These are phyloP conservation scores for Nephrotoma appendiculata DNA, from an alignment of 2,888 invertebrate species.

Conservation along the genomic window DNA sequence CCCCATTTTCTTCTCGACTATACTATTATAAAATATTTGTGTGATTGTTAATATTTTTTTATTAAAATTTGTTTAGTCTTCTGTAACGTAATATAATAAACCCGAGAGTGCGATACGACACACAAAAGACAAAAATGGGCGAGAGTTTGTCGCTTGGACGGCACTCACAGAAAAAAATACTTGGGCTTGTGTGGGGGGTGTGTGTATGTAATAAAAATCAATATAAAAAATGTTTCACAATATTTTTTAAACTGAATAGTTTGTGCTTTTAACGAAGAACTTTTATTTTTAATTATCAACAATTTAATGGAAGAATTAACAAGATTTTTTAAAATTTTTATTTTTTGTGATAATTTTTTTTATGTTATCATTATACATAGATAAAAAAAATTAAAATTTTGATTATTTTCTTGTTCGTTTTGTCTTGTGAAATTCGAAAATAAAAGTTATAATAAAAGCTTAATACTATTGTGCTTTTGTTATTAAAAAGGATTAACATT, in stretches of 20 bases:
- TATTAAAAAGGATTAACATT: background rate
- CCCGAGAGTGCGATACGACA: background rate
- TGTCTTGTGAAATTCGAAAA: background rate
- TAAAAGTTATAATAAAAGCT: background rate
- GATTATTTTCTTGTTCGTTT: background rate
- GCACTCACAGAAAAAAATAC: background rate
- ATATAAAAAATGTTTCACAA: background rate
- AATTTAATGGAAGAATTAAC: background rate
- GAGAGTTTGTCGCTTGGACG: background rate
- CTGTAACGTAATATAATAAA: background rate
- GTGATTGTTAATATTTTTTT: background rate
- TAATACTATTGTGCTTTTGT: background rate
- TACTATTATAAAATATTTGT: background rate
- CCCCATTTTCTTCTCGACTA: background rate
- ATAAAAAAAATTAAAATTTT: background rate
- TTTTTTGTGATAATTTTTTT: background rate
- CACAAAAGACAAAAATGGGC: background rate
- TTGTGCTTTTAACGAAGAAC: background rate
- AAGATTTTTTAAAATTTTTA: background rate
- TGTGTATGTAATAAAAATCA: background rate
- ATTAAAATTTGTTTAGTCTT: background rate
- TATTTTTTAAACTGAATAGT: background rate
- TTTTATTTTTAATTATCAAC: background rate
- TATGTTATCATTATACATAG: background rate
- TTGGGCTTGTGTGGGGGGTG: background rate